Percentiles rank a stretch among this genome's conserved stretches.
Conservation (phyloP, 2,797 vertebrate species). For the Dallia pectoralis region DNA sequence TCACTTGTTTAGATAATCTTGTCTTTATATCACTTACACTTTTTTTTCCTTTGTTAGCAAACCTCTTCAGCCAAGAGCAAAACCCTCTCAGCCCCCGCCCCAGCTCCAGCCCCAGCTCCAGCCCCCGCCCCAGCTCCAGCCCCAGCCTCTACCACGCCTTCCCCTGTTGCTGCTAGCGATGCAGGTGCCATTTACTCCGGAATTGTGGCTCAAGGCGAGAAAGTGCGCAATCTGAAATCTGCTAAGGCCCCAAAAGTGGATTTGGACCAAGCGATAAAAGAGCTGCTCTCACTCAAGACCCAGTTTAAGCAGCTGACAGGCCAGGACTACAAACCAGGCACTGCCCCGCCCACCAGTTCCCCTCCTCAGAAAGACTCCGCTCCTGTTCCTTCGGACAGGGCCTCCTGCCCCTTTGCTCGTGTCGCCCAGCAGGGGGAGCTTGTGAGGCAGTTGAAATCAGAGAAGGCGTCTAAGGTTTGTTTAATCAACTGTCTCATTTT, state of each 20-base stretch:
- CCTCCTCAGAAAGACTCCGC: slow-evolving; percentile 8
- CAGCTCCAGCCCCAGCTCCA: too few relatives aligned
- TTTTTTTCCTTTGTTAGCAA: slow-evolving; percentile 31
- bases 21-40: too few relatives aligned
- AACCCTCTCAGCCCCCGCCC: slow-evolving; percentile 23
- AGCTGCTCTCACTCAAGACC: slow-evolving; percentile 81
- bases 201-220: slow-evolving; percentile 83
- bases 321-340: slow-evolving; percentile 84
- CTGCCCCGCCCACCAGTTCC: slow-evolving; percentile 53
- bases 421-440: slow-evolving; percentile 61
- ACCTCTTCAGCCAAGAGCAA: slow-evolving; percentile 32
- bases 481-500: neutral
- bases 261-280: slow-evolving; percentile 85
- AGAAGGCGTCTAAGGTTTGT: slow-evolving; percentile 62
- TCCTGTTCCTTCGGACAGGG: slow-evolving; percentile 7
- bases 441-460: slow-evolving; percentile 58
- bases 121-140: slow-evolving; percentile 21
- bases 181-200: slow-evolving; percentile 71
- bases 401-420: slow-evolving; percentile 45
- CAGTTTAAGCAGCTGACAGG: slow-evolving; percentile 85
- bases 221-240: slow-evolving; percentile 85
- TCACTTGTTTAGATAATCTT: too few relatives aligned
- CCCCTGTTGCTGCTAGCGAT: slow-evolving; percentile 43
- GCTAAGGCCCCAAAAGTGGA: slow-evolving; percentile 88
- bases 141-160: slow-evolving; percentile 9